These are phyloP conservation scores for Eupithecia subumbrata DNA, from an alignment of 2,888 invertebrate species.

Conservation along the genomic window DNA sequence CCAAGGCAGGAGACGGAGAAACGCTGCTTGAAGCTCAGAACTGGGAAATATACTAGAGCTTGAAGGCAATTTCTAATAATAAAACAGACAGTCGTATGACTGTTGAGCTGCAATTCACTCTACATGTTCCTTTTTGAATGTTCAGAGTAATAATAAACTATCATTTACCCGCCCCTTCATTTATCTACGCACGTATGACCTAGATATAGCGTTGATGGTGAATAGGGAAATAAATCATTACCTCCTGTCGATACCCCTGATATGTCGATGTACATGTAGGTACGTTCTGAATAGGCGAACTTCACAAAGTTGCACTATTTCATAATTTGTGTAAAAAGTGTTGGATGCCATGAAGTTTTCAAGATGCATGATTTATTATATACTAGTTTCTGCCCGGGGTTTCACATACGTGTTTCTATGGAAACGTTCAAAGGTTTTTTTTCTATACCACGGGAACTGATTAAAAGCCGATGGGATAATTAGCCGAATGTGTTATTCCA, in stretches of 20 bases:
- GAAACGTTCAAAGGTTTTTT: not conserved
- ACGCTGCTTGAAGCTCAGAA: not conserved
- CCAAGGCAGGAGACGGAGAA: not conserved
- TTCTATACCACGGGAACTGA: no score
- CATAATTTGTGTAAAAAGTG: not conserved
- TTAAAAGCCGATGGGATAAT: no score
- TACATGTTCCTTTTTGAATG: not conserved
- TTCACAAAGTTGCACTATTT: slow-evolving; percentile 4
- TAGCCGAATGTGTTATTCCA: no score
- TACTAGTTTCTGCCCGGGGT: not conserved
- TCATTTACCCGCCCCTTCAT: no score
- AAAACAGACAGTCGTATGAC: not conserved
- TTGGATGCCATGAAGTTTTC: not conserved
- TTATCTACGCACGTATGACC: no score
- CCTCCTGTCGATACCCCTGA: not conserved
- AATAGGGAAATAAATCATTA: slow-evolving; percentile 4
- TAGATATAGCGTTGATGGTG: not conserved
- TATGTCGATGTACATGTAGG: not conserved
- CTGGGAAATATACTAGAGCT: not conserved
- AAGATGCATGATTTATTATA: not conserved
- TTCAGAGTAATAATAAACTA: not conserved
- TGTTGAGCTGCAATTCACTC: not conserved
- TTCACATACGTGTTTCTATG: not conserved
- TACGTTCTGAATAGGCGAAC: not conserved
- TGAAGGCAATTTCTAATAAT: not conserved